Evolutionary conservation across 1,140 invertebrate species (phyloP), one percentile per base, ranked within the genome.

Genomic region (Trichonephila inaurata): DNA sequence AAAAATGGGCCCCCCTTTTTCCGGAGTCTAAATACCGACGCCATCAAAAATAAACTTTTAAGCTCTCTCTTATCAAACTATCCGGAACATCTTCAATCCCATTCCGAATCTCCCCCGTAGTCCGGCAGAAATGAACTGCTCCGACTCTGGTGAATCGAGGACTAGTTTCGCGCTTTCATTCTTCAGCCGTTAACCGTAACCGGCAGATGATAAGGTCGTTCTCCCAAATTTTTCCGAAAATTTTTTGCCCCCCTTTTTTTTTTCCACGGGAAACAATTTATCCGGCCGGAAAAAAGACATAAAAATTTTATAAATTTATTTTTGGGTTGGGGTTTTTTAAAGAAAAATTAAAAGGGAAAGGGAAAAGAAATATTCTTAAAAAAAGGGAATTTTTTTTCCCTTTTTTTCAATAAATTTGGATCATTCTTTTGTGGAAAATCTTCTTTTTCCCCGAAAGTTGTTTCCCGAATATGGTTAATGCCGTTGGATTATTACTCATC

Each of bases 101-200:
- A 51, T 51, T 51, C 7, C 51, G 7, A 51, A 10, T 12, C 51
- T 51, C 51, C 87, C 58, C 33, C 64, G 5, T 3, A 7, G 66
- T 51, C 51, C 51, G 51, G 51, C 51, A 51, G 64, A 69, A 89
- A 87, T 89, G 87, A 89, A 72, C 87, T 72, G 61, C 7, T 89
- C 87, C 87, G 12, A 62, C 18, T 51, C 62, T 72, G 21, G 87
- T 89, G 87, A 89, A 89, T 89, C 51, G 87, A 58, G 58, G 87
- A 72, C 87, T 89, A 89, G 64, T 89, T 89, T 89, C 87, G 66
- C 87, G 64, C 87, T 64, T 89, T 89, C 87, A 89, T 89, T 89
- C 72, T 64, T 89, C 87, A 89, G 58, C 87, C 87, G 64, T 83
- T 89, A 72, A 89, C 87, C 24, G 87, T 89, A 58, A 89, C 87